A percentile compares a stretch with the other conserved stretches of the same genome.
These are phyloP conservation scores for Esox masquinongy DNA, from an alignment of 2,797 vertebrate species.

Conservation along the genomic window DNA sequence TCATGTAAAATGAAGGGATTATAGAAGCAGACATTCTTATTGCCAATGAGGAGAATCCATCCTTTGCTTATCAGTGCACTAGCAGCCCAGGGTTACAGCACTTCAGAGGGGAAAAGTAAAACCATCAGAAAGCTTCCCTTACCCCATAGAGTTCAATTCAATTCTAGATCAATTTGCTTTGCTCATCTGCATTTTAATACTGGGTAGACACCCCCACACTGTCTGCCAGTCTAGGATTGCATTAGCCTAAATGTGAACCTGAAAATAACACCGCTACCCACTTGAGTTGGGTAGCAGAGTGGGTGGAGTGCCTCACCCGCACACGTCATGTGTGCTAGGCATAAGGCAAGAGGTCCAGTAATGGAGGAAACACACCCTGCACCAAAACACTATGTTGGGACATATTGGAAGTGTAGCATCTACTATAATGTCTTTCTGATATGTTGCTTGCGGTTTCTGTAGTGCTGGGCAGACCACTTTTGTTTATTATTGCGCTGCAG, in stretches of 20 bases:
- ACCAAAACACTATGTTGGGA: neutral
- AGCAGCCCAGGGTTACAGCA: constrained; percentile 33
- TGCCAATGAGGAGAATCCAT: constrained; percentile 21
- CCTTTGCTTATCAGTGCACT: constrained; percentile 33
- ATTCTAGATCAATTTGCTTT: constrained; percentile 31
- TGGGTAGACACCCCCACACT: neutral
- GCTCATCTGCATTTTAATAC: constrained; percentile 4
- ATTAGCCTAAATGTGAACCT: neutral
- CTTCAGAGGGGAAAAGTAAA: constrained; percentile 34
- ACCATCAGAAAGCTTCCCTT: constrained; percentile 15
- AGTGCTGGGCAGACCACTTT: neutral
- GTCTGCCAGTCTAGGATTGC: neutral
- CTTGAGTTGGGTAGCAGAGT: too few relatives aligned
- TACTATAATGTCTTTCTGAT: neutral
- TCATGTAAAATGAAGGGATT: constrained; percentile 52
- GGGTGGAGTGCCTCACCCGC: too few relatives aligned
- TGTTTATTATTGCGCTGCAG: constrained; percentile 18
- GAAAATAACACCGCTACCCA: neutral
- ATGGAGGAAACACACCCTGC: neutral
- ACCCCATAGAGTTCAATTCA: constrained; percentile 27
- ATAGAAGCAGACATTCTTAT: constrained; percentile 38
- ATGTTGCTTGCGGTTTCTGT: constrained; percentile 2
- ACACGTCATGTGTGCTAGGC: too few relatives aligned
- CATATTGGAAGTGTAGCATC: neutral
- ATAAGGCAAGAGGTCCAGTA: neutral